Conservation (phyloP, 2,797 vertebrate species). For the Eulemur rubriventer region DNA sequence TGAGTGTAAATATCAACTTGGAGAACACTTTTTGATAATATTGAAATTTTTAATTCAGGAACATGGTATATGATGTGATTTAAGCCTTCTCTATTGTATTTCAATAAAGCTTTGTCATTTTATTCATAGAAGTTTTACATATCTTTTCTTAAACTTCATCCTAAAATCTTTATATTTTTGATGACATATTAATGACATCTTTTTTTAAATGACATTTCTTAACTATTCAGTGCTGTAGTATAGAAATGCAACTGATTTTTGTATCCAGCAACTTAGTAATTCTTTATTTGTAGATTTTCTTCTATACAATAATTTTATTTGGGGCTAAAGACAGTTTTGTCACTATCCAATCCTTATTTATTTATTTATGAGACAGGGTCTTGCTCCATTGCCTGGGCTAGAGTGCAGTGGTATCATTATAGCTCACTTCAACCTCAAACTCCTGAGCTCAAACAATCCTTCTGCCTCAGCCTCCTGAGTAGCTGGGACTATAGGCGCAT, state of each 20-base stretch:
- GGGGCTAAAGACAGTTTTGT: not conserved
- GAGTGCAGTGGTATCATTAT: not conserved
- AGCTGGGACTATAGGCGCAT: not conserved
- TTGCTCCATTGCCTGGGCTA: not conserved
- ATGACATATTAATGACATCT: not conserved
- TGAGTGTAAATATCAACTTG: slow-evolving; percentile 15
- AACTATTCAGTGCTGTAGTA: not conserved
- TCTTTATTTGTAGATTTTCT: slow-evolving; percentile 33
- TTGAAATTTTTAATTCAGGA: not conserved
- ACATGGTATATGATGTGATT: not conserved
- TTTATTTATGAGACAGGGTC: not conserved
- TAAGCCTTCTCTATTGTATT: slow-evolving; percentile 13
- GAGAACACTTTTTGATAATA: not conserved
- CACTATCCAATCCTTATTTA: not conserved
- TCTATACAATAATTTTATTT: not conserved
- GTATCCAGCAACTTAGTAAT: not conserved
- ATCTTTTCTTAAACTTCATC: not conserved
- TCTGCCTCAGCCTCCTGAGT: not conserved
- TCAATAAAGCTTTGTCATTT: not conserved
- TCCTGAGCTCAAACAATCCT: not conserved
- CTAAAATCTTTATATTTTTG: not conserved
- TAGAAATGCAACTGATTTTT: slow-evolving; percentile 12
- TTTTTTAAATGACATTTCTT: not conserved
- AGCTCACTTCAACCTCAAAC: not conserved
- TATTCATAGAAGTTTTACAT: not conserved